phyloP scores from a whole-genome alignment of 2,113 vertebrate species.

The Rhabdomys dilectus region DNA sequence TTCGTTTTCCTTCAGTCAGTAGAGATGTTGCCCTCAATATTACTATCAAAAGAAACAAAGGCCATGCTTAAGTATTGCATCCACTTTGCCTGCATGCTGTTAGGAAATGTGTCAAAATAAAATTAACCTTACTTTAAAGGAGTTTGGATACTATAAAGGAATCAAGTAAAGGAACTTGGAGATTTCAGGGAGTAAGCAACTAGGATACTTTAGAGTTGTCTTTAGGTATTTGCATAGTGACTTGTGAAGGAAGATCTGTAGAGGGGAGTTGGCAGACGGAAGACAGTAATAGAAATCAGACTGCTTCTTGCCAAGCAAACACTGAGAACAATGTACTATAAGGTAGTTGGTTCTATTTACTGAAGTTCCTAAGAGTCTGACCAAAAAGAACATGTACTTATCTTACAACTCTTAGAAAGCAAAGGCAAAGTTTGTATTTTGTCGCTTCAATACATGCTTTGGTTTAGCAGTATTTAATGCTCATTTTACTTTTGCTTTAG shows the following conservation, averaged over 20 bases:
- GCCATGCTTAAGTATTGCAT: not conserved
- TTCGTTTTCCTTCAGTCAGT: not conserved
- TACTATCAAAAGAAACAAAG: conserved; percentile 17
- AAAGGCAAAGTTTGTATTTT: conserved; percentile 26
- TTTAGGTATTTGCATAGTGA: conserved; percentile 26
- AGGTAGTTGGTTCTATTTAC: not conserved
- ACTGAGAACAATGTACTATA: not conserved
- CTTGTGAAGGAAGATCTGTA: not conserved
- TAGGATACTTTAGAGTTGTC: conserved; percentile 3
- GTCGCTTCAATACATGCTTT: conserved; percentile 35
- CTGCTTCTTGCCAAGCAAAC: not conserved
- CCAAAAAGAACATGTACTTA: not conserved
- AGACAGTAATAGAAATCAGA: not conserved
- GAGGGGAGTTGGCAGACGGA: not conserved
- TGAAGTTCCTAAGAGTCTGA: conserved; percentile 29
- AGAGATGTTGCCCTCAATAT: not conserved
- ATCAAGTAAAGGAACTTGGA: not conserved
- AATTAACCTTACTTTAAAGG: conserved; percentile 29
- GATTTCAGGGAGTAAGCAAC: conserved; percentile 13
- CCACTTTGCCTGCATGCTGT: not conserved
- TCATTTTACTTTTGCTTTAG: conserved; percentile 85
- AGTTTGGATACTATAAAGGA: not conserved
- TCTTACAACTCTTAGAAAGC: conserved; percentile 27
- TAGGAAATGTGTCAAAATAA: conserved; percentile 2
- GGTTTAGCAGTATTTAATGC: conserved; percentile 57